phyloP scores from a whole-genome alignment of 2,113 vertebrate genomes.

The Malurus melanocephalus region DNA sequence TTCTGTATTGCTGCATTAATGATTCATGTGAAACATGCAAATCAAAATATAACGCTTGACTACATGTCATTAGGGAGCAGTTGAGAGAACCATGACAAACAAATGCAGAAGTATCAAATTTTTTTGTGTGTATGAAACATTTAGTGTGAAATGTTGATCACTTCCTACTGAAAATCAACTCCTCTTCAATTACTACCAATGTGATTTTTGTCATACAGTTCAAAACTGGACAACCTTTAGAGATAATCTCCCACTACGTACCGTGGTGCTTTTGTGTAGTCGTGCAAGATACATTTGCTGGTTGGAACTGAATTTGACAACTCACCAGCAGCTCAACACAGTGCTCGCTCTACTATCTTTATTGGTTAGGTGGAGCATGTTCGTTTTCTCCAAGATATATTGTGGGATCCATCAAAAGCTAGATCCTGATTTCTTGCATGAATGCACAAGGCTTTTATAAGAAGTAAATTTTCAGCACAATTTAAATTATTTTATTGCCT shows the following conservation, averaged over 20 bases:
- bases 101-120: neutral
- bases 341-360: neutral
- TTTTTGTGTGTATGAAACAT: neutral
- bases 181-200: neutral
- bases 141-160: neutral
- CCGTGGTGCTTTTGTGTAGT: neutral
- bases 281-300: neutral
- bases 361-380: neutral
- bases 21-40: constrained; percentile 43
- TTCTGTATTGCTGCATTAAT: constrained; percentile 29
- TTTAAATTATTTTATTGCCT: neutral
- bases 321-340: neutral
- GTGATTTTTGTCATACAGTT: neutral
- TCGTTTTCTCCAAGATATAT: neutral
- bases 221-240: neutral
- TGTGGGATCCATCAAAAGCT: neutral
- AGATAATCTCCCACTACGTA: neutral
- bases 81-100: neutral
- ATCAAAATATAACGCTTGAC: constrained; percentile 26
- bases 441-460: neutral
- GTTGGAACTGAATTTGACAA: neutral
- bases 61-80: neutral
- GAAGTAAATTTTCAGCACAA: neutral
- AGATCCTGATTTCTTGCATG: neutral
- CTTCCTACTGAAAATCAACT: neutral